Percentiles rank a stretch among this genome's conserved stretches.
These are phyloP conservation scores for Elysia crispata DNA, from an alignment of 2,888 invertebrate species.

Conservation along the genomic window DNA sequence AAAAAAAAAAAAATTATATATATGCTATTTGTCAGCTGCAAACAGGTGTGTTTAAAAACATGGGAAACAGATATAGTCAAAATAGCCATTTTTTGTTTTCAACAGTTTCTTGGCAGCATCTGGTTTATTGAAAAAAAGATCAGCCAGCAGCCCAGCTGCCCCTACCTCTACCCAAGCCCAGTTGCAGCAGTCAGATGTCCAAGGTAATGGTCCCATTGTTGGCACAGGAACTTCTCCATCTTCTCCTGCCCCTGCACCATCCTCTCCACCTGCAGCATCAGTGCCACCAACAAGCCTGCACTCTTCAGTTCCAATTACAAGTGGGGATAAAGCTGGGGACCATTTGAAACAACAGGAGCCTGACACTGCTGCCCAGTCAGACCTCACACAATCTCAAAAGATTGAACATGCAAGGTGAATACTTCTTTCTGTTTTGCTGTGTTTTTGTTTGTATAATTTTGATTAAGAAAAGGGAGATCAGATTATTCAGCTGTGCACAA, in stretches of 20 bases:
- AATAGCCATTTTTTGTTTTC: slow-evolving; percentile 14
- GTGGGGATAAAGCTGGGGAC: slow-evolving; percentile 6
- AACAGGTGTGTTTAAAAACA: too few relatives aligned
- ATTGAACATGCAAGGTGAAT: slow-evolving; percentile 56
- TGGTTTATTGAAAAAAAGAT: slow-evolving; percentile 59
- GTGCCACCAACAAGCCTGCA: slow-evolving; percentile 31
- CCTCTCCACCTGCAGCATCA: slow-evolving; percentile 21
- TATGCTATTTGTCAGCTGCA: too few relatives aligned
- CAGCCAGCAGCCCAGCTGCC: slow-evolving; percentile 38
- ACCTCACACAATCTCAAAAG: slow-evolving; percentile 46
- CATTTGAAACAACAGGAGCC: slow-evolving; percentile 5
- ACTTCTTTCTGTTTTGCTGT: too few relatives aligned
- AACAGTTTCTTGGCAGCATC: slow-evolving; percentile 64
- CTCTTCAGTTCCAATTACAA: neutral
- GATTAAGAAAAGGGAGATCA: too few relatives aligned
- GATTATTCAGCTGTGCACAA: too few relatives aligned
- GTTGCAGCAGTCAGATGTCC: neutral
- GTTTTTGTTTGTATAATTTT: too few relatives aligned
- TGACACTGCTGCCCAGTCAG: neutral
- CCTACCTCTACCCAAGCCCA: slow-evolving; percentile 30
- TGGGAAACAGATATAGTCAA: neutral
- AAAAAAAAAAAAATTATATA: too few relatives aligned
- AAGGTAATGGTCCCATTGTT: slow-evolving; percentile 50
- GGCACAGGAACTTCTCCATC: slow-evolving; percentile 19
- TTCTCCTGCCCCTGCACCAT: slow-evolving; percentile 6